A percentile compares a stretch with the other conserved stretches of the same genome.
phyloP scores from a whole-genome alignment of 2,888 invertebrate species.

The Caenorhabditis sp. region DNA sequence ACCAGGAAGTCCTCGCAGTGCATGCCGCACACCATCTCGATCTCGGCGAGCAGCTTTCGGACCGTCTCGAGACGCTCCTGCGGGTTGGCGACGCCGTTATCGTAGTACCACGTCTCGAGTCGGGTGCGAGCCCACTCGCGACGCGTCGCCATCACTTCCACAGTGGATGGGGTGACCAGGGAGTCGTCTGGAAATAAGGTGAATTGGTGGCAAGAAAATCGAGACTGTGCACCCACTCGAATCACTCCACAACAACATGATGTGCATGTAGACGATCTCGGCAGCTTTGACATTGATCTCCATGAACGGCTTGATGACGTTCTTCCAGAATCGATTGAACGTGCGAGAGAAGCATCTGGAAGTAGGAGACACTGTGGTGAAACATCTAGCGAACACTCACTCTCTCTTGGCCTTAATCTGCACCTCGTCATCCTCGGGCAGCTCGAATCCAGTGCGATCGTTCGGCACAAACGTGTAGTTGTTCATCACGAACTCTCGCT shows the following conservation, averaged over 20 bases:
- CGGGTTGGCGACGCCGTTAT: conserved; percentile 60
- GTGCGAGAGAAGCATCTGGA: conserved; percentile 79
- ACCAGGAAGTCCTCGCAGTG: conserved; percentile 80
- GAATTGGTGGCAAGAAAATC: too few species aligned
- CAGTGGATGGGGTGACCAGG: conserved; percentile 69
- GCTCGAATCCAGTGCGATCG: conserved; percentile 78
- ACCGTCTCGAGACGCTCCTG: conserved; percentile 76
- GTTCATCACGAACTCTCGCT: conserved; percentile 79
- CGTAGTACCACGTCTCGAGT: conserved; percentile 69
- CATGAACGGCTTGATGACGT: conserved; percentile 76
- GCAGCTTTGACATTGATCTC: conserved; percentile 76
- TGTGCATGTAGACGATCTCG: conserved; percentile 79
- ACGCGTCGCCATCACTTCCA: conserved; percentile 67
- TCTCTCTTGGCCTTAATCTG: conserved; percentile 69
- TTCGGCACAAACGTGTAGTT: conserved; percentile 80
- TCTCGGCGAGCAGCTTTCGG: conserved; percentile 73
- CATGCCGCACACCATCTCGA: conserved; percentile 76
- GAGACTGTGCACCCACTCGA: conserved; percentile 44
- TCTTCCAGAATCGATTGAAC: conserved; percentile 76
- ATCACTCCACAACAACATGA: conserved; percentile 78
- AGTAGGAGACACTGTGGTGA: not conserved
- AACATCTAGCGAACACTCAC: conserved; percentile 45
- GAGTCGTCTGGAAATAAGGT: conserved; percentile 68
- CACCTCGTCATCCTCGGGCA: conserved; percentile 73
- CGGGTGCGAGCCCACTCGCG: conserved; percentile 75